Evolutionary conservation across 1,140 invertebrate genomes (phyloP).

Genomic region (Acromyrmex echinatior): DNA sequence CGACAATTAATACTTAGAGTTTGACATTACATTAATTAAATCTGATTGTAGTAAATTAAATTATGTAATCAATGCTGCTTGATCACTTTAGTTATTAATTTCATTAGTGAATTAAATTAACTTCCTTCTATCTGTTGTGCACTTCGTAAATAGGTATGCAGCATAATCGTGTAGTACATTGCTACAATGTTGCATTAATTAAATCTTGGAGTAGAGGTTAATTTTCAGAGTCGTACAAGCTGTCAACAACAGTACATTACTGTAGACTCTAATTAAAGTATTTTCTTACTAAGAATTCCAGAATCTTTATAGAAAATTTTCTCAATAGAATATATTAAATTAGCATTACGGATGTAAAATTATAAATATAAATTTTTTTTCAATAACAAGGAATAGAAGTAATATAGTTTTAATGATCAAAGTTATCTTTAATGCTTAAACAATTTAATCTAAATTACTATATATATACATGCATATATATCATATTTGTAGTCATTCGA

Average conservation of each 20-base stretch:
- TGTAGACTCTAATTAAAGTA: not conserved
- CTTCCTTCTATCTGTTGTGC: not conserved
- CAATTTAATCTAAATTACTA: too few relatives aligned
- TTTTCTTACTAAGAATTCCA: not conserved
- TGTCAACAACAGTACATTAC: not conserved
- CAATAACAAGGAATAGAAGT: too few relatives aligned
- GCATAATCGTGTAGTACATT: not conserved
- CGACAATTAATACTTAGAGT: constrained; percentile 5
- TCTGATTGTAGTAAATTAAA: constrained; percentile 30
- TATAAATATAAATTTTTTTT: constrained; percentile 18
- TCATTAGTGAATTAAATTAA: constrained; percentile 40
- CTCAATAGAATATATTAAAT: not conserved
- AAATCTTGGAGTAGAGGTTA: constrained; percentile 6
- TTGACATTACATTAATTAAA: constrained; percentile 1
- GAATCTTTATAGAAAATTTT: not conserved
- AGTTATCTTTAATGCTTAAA: too few relatives aligned
- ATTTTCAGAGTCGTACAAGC: not conserved
- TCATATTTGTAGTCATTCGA: too few relatives aligned
- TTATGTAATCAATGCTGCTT: constrained; percentile 20
- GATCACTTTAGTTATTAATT: constrained; percentile 33
- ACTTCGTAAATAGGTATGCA: not conserved
- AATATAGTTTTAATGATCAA: too few relatives aligned
- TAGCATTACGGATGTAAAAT: not conserved
- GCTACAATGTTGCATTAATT: not conserved
- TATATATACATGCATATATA: too few relatives aligned